phyloP scores from a whole-genome alignment of 1,140 invertebrate species.

The Drosophila ogumai region DNA sequence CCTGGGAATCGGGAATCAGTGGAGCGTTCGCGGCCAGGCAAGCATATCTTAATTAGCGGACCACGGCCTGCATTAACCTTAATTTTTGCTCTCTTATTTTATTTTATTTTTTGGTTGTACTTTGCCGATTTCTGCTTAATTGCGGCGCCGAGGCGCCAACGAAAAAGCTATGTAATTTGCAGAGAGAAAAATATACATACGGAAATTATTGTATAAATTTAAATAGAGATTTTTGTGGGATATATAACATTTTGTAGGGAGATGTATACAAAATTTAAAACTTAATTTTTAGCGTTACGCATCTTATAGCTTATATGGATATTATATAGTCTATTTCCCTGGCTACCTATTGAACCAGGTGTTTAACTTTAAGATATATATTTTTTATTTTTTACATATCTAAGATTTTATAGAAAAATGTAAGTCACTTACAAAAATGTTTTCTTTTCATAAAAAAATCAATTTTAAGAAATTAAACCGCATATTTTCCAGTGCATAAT shows the following conservation, averaged over 20 bases:
- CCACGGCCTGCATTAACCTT: constrained; percentile 64
- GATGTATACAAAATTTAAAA: too few species aligned
- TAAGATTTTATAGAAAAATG: neutral
- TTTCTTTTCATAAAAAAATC: neutral
- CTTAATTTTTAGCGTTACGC: too few species aligned
- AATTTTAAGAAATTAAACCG: neutral
- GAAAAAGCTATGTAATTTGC: constrained; percentile 30
- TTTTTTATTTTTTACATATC: too few species aligned
- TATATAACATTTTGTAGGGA: too few species aligned
- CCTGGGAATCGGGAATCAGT: constrained; percentile 28
- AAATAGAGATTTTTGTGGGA: neutral
- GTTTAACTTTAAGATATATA: too few species aligned
- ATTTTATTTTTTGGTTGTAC: constrained; percentile 9
- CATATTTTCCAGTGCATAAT: constrained; percentile 1
- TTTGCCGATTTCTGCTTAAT: constrained; percentile 55
- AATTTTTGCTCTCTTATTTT: constrained; percentile 46
- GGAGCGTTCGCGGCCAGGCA: constrained; percentile 59
- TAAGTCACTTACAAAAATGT: neutral
- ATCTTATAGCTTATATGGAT: too few species aligned
- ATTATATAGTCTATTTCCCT: too few species aligned
- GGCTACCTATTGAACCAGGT: too few species aligned
- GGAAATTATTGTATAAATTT: neutral
- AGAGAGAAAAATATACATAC: neutral
- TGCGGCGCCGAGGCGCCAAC: constrained; percentile 64
- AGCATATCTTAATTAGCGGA: constrained; percentile 75